phyloP scores from a whole-genome alignment of 2,888 invertebrate genomes.

The Lasius fuliginosus region DNA sequence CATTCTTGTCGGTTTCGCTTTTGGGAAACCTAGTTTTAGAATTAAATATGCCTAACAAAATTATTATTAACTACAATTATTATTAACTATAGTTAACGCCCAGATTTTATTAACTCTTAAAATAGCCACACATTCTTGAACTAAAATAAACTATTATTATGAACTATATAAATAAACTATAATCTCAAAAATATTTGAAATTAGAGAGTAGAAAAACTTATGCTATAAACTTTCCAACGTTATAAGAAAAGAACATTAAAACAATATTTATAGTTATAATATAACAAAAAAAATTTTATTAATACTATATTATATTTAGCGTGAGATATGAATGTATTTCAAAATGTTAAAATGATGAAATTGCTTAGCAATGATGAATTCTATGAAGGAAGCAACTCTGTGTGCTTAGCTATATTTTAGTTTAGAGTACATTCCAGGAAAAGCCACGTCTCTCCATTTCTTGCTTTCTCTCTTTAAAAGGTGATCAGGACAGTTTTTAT shows the following conservation, averaged over 20 bases:
- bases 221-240: neutral
- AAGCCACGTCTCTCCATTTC: neutral
- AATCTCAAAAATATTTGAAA: neutral
- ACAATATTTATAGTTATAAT: neutral
- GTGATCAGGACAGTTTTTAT: conserved; percentile 33
- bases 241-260: neutral
- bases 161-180: neutral
- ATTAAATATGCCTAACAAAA: no score
- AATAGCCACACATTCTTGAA: no score
- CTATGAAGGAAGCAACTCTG: neutral
- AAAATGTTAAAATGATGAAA: neutral
- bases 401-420: neutral
- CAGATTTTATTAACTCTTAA: no score
- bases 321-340: neutral
- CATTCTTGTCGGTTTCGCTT: neutral
- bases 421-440: neutral
- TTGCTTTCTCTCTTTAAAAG: neutral
- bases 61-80: no score
- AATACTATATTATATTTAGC: neutral
- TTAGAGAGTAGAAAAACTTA: neutral
- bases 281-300: neutral
- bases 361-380: neutral
- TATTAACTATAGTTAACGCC: no score
- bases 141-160: no score
- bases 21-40: no score